Percentiles rank a stretch among this genome's conserved stretches.
phyloP scores from a whole-genome alignment of 2,113 vertebrate species.

The Misgurnus mizolepis region DNA sequence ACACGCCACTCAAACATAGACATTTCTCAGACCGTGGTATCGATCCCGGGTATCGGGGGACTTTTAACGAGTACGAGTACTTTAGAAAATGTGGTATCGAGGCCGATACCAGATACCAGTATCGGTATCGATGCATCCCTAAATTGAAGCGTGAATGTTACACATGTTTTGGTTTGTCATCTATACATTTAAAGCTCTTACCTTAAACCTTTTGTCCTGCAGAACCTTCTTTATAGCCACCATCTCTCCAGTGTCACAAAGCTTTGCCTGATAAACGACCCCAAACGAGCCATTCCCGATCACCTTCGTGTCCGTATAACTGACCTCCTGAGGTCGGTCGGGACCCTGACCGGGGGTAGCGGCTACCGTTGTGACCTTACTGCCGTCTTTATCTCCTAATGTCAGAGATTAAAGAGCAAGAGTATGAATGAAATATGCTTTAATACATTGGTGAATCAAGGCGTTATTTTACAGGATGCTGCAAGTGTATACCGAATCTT shows the following conservation, averaged over 20 bases:
- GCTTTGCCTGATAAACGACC: conserved; percentile 90
- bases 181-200: conserved; percentile 58
- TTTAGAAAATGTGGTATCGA: no score
- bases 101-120: no score
- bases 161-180: not conserved
- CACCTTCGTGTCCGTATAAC: conserved; percentile 89
- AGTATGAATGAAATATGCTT: not conserved
- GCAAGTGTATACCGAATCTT: no score
- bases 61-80: no score
- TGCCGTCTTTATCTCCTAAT: conserved; percentile 87
- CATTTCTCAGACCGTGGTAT: no score
- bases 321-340: conserved; percentile 88
- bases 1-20: no score
- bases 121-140: no score
- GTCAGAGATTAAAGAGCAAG: not conserved
- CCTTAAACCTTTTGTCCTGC: conserved; percentile 91
- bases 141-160: not conserved
- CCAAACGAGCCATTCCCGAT: conserved; percentile 91
- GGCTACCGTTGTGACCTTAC: conserved; percentile 89
- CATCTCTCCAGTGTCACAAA: conserved; percentile 87
- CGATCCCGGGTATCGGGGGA: no score
- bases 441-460: no score
- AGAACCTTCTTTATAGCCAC: conserved; percentile 92
- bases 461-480: no score
- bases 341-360: conserved; percentile 89